A percentile compares a stretch with the other conserved stretches of the same genome.
Evolutionary conservation across 2,797 vertebrate genomes (phyloP).

Genomic region (Lacerta viridis): DNA sequence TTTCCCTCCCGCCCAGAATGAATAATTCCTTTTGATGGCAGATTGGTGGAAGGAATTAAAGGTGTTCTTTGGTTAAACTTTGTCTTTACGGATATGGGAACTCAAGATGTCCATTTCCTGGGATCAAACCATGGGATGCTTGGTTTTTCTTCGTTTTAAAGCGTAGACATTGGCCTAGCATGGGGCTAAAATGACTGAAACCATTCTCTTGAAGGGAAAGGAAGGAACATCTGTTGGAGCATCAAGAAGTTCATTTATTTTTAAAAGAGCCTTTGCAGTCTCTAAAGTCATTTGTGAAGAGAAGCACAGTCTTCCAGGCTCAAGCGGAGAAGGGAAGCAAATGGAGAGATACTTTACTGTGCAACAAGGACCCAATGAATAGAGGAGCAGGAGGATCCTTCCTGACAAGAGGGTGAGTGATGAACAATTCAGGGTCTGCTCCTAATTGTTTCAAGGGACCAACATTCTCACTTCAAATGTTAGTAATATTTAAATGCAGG

Average conservation of each 20-base stretch:
- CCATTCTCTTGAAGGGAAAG: background rate
- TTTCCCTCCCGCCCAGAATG: conserved; percentile 35
- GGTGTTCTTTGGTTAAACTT: conserved; percentile 34
- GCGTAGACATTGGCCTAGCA: background rate
- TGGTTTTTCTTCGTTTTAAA: conserved; percentile 1
- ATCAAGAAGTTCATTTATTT: background rate
- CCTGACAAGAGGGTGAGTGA: rapidly evolving
- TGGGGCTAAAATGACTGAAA: background rate
- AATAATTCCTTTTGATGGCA: conserved; percentile 40
- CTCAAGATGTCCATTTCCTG: background rate
- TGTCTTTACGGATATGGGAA: conserved; percentile 10
- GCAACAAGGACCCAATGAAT: background rate
- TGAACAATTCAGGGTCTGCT: background rate
- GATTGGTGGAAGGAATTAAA: conserved; percentile 37
- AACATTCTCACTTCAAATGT: conserved; percentile 17
- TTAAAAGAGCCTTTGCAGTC: background rate
- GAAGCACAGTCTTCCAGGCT: background rate
- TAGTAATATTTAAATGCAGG: rapidly evolving
- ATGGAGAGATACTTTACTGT: conserved; percentile 1
- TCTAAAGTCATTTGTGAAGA: conserved; percentile 34
- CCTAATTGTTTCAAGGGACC: background rate
- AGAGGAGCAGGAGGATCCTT: background rate
- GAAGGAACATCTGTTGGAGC: background rate
- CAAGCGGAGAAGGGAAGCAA: background rate
- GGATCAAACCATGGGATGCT: background rate